Evolutionary conservation across 2,888 invertebrate species (phyloP), one percentile per base, ranked within the genome.

Genomic region (Ochropacha duplaris): DNA sequence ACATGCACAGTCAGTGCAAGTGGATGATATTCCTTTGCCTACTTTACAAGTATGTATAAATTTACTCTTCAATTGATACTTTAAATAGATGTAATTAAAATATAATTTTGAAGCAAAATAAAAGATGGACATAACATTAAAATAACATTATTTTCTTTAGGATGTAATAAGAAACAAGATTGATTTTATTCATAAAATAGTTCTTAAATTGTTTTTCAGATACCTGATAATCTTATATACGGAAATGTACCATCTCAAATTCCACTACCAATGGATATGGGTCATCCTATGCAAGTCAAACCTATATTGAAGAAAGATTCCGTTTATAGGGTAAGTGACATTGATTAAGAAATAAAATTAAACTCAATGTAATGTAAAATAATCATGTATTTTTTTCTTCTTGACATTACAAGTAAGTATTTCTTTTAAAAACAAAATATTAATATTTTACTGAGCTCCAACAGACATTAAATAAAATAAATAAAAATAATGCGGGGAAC

Each of bases 11-110:
- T 96, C 97, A 74, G 99, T 99, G 0, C 96, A 97, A 90, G 95
- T 99, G 3, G 98, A 99, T 86, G 98, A 99, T 87, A 99, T 99
- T 85, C 99, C 99, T 3, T 86, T 99, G 59, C 99, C 99, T n/a
- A 93, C 94, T 24, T 74, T 93, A 61, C 94, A 88, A 86, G 91
- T 91, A 73, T 66, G 80, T 69, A 39, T 50, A 54, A 12, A 11
- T 9, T 31, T 11, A 8, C 6, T 34, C 12, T 34, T 14, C 0
- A 34, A 1, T 28, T 4, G 3, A 34, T 34, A 4, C 0, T 34
- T 12, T 12, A 6, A 31, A 31, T 8, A 31, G 1, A 31, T 6
- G 8, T 31, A 31, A 49, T 4, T 24, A 24, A 24, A 16, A 19
- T 22, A 49, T n/a, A n/a, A n/a, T n/a, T n/a, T n/a, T n/a, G n/a